Evolutionary conservation across 2,888 invertebrate species (phyloP), one percentile per base, ranked within the genome.

Genomic region (Acanthosoma haemorrhoidale): DNA sequence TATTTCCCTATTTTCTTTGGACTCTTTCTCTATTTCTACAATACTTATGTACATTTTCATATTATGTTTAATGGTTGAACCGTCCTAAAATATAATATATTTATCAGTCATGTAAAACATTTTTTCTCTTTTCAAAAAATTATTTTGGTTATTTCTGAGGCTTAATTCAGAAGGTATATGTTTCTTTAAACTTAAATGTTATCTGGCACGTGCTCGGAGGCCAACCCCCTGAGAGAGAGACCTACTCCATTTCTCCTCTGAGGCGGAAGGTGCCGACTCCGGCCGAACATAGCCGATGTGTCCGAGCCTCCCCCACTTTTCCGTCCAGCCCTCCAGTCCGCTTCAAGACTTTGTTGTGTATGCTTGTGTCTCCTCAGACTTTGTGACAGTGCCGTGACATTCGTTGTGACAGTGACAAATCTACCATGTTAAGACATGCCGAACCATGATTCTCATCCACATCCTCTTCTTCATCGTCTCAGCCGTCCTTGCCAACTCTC

Each of bases 401-500:
- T 36, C 16, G 31, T 31, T 32, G 60, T 58, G 9, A 11, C 58
- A 21, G 34, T 61, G 61, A 3, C 36, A 13, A 32, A 16, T 34
- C n/a, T 34, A 11, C 15, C 3, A 64, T 64, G 64, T 38, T 39
- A 16, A 21, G 43, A 39, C 39, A 64, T 64, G 64, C 43, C 16
- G 43, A 64, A 41, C n/a, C 43, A 64, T 64, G 64, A 64, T 32
- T 32, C 29, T 16, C 43, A 5, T 64, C 16, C 13, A n/a, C 8
- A 6, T 25, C 31, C 16, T 36, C 64, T n/a, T 43, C 38, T 38
- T 18, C 4, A 5, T 41, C 18, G 8, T 64, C 16, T 11, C 18
- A 1, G 31, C 8, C 11, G 9, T 39, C 9, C 25, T 29, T 3
- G 64, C 43, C 32, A 11, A 13, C 15, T 64, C 64, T 5, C 87